A percentile compares a stretch with the other conserved stretches of the same genome.
Evolutionary conservation across 2,113 vertebrate species (phyloP).

Genomic region (Regulus satrapa): DNA sequence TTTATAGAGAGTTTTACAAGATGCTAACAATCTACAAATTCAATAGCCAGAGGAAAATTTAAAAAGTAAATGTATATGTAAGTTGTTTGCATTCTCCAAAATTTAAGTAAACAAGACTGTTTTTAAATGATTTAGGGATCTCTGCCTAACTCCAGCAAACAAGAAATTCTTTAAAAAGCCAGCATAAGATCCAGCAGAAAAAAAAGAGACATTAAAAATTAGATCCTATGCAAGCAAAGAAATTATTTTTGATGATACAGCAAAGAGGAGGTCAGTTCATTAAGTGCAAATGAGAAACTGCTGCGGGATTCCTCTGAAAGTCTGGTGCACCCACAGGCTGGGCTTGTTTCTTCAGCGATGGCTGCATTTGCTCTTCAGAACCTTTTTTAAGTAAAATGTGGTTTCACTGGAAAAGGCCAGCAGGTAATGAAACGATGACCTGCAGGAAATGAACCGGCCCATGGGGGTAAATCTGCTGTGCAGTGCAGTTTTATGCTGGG

Average conservation of each 20-base stretch:
- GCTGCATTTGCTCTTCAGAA: neutral
- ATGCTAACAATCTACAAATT: neutral
- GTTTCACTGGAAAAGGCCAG: neutral
- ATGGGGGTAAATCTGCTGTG: accelerated
- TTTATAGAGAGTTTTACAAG: neutral
- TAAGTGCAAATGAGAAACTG: neutral
- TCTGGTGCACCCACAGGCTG: neutral
- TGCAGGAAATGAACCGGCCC: neutral
- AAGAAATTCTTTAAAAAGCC: neutral
- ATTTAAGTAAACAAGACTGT: neutral
- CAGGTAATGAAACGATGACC: neutral
- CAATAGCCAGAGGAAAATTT: neutral
- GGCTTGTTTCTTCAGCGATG: neutral
- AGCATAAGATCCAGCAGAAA: neutral
- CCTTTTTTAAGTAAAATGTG: neutral
- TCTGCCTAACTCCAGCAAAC: neutral
- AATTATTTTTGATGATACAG: neutral
- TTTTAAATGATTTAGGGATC: neutral
- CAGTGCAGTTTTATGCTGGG: neutral
- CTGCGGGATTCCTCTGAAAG: neutral
- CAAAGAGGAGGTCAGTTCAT: neutral
- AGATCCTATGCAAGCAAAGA: neutral
- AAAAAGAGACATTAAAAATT: neutral
- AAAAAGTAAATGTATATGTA: neutral
- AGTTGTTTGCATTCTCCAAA: neutral